Evolutionary conservation across 2,113 vertebrate genomes (phyloP).

Genomic region (Chunga burmeisteri): DNA sequence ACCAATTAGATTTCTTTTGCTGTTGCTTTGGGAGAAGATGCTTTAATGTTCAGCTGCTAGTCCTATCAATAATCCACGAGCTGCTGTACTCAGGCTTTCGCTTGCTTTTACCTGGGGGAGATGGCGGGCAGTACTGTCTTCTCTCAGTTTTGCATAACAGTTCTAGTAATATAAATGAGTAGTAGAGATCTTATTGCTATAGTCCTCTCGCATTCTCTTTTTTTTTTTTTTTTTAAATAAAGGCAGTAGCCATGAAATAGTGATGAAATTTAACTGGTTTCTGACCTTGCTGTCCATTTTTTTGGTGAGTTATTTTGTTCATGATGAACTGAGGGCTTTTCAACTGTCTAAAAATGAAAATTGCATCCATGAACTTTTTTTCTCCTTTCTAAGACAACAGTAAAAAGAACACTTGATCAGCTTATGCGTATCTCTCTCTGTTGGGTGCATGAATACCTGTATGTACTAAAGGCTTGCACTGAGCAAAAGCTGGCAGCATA

Average conservation of each 20-base stretch:
- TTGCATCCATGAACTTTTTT: background rate
- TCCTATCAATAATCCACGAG: constrained; percentile 46
- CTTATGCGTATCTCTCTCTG: background rate
- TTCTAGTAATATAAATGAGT: background rate
- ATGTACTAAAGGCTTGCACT: background rate
- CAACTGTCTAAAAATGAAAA: background rate
- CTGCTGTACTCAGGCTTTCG: background rate
- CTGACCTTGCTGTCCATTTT: background rate
- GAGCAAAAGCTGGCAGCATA: background rate
- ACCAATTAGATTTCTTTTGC: background rate
- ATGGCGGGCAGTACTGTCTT: background rate
- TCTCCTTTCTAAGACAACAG: background rate
- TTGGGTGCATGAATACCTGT: background rate
- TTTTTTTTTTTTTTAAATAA: background rate
- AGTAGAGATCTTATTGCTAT: background rate
- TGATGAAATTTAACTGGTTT: background rate
- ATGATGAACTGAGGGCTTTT: background rate
- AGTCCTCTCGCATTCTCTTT: background rate
- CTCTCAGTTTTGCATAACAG: background rate
- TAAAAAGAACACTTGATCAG: background rate
- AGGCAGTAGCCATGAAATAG: background rate
- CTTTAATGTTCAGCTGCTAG: background rate
- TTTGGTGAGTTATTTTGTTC: background rate
- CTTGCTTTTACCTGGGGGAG: constrained; percentile 4
- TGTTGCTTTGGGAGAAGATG: background rate